phyloP scores from a whole-genome alignment of 1,140 invertebrate genomes.

The Vanessa atalanta region DNA sequence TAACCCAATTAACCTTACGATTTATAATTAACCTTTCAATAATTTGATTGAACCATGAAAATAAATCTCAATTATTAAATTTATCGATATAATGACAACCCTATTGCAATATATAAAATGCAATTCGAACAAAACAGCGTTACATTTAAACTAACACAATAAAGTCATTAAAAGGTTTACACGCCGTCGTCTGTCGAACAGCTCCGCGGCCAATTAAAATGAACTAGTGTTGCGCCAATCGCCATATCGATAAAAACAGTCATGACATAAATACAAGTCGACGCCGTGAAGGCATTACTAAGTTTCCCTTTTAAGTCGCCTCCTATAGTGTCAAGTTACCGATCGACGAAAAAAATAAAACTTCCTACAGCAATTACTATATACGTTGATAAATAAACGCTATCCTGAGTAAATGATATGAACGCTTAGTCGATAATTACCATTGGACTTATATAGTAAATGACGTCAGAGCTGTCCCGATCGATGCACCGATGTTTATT shows the following conservation, averaged over 20 bases:
- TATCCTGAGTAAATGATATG: conserved; percentile 46
- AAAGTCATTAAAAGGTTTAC: conserved; percentile 59
- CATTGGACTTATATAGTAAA: conserved; percentile 50
- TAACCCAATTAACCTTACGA: background rate
- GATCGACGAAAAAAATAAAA: conserved; percentile 48
- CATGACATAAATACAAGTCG: conserved; percentile 61
- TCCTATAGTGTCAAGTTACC: conserved; percentile 60
- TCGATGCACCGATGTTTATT: conserved; percentile 7
- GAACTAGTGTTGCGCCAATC: conserved; percentile 59
- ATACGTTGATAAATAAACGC: conserved; percentile 50
- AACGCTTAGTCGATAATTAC: conserved; percentile 52
- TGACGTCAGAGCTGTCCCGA: background rate
- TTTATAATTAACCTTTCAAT: background rate
- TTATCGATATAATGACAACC: conserved; percentile 35
- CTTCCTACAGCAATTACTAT: conserved; percentile 54
- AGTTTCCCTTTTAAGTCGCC: conserved; percentile 65
- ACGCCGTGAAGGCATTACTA: conserved; percentile 67
- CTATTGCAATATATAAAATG: conserved; percentile 38
- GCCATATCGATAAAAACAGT: conserved; percentile 60
- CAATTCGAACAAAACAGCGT: conserved; percentile 19
- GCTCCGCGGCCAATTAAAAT: conserved; percentile 63
- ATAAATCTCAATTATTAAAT: background rate
- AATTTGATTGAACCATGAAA: background rate
- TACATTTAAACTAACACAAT: conserved; percentile 51
- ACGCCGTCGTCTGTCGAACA: conserved; percentile 49